Conservation (phyloP, 2,888 invertebrate species). For the Tortricodes alternella region DNA sequence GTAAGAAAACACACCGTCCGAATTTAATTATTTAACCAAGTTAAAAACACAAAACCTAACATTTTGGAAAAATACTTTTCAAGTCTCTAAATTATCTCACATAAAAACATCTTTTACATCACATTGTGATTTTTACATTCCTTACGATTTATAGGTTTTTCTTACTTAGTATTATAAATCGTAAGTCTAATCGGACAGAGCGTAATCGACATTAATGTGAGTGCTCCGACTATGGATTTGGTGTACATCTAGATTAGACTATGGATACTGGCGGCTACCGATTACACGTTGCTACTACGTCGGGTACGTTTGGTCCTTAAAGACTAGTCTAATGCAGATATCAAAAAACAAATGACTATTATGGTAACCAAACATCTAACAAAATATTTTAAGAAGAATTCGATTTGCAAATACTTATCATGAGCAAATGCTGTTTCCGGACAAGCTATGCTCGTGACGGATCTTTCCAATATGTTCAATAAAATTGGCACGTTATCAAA, state of each 20-base stretch:
- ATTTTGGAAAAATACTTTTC: slow-evolving; percentile 80
- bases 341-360: slow-evolving; percentile 59
- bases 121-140: slow-evolving; percentile 74
- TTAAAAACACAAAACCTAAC: slow-evolving; percentile 74
- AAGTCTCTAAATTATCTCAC: slow-evolving; percentile 77
- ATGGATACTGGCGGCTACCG: slow-evolving; percentile 24
- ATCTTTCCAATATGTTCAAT: slow-evolving; percentile 70
- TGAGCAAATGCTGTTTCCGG: slow-evolving; percentile 53
- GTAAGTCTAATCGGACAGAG: slow-evolving; percentile 41
- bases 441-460: slow-evolving; percentile 78
- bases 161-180: slow-evolving; percentile 29
- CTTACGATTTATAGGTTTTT: slow-evolving; percentile 54
- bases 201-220: slow-evolving; percentile 47
- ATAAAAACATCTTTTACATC: slow-evolving; percentile 78
- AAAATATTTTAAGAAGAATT: slow-evolving; percentile 60
- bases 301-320: slow-evolving; percentile 67
- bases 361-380: slow-evolving; percentile 72
- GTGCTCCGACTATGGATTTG: slow-evolving; percentile 47
- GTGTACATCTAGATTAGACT: slow-evolving; percentile 26
- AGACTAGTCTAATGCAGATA: slow-evolving; percentile 76
- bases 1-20: slow-evolving; percentile 63
- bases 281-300: slow-evolving; percentile 24
- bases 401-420: slow-evolving; percentile 44
- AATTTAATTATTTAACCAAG: slow-evolving; percentile 63
- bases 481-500: slow-evolving; percentile 81